A percentile compares a stretch with the other conserved stretches of the same genome.
Conservation (phyloP, 2,888 invertebrate genomes). For the Orthonychiurus folsomi region DNA sequence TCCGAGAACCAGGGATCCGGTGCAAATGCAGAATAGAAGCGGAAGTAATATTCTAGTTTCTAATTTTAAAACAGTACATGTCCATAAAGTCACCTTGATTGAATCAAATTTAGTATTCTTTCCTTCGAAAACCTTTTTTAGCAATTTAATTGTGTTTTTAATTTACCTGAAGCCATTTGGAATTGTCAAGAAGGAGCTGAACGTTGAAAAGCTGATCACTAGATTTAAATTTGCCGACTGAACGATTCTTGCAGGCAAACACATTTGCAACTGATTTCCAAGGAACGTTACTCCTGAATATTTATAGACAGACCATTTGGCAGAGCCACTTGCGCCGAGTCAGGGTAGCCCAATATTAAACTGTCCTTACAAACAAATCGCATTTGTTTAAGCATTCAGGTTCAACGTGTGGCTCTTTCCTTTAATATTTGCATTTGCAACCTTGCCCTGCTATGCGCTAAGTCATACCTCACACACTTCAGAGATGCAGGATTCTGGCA, state of each 20-base stretch:
- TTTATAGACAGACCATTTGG: background rate
- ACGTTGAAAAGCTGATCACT: too few relatives aligned
- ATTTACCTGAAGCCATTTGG: too few relatives aligned
- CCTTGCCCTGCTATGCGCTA: too few relatives aligned
- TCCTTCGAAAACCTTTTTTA: too few relatives aligned
- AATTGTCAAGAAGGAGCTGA: too few relatives aligned
- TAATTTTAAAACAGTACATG: constrained; percentile 1
- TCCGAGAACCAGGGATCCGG: background rate
- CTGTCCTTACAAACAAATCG: background rate
- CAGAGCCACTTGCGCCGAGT: background rate
- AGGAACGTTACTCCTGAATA: background rate
- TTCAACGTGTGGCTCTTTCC: background rate
- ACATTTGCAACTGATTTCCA: background rate
- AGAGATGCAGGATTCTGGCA: too few relatives aligned
- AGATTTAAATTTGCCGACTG: too few relatives aligned
- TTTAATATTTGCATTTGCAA: too few relatives aligned
- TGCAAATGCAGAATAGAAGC: background rate
- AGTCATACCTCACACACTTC: too few relatives aligned
- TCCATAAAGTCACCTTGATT: too few relatives aligned
- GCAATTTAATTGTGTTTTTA: background rate
- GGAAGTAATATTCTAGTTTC: background rate
- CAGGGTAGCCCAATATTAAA: background rate
- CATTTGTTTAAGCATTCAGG: background rate
- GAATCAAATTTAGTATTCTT: too few relatives aligned
- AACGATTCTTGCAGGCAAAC: background rate